Evolutionary conservation across 2,888 invertebrate species (phyloP).

Genomic region (Drosophila seclusa): DNA sequence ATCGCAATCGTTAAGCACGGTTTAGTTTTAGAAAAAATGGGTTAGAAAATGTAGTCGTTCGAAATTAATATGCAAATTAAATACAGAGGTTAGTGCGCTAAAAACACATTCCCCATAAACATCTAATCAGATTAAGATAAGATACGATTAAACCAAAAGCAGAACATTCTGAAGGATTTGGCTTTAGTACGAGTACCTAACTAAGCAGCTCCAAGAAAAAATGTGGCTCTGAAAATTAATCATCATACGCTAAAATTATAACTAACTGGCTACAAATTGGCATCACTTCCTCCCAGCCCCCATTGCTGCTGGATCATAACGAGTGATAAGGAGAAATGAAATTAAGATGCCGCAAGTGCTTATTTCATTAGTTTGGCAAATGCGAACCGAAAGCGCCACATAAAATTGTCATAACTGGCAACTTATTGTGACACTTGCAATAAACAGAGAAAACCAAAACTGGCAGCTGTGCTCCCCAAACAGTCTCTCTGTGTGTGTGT

Average conservation of each 20-base stretch:
- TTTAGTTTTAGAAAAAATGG: background rate
- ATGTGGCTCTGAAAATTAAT: background rate
- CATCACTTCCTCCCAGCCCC: background rate
- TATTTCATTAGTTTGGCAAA: constrained; percentile 14
- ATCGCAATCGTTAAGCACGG: fast-evolving
- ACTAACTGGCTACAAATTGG: background rate
- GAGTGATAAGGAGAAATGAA: background rate
- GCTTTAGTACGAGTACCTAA: background rate
- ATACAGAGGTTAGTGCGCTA: background rate
- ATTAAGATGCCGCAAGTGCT: constrained; percentile 7
- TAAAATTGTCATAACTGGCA: constrained; percentile 71
- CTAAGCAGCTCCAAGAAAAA: background rate
- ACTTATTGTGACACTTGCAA: constrained; percentile 70
- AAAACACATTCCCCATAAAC: background rate
- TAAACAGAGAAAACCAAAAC: constrained; percentile 44
- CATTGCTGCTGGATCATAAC: background rate
- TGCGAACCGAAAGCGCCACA: background rate
- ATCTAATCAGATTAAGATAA: background rate
- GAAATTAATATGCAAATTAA: background rate
- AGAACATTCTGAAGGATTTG: background rate
- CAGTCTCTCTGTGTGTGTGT: background rate
- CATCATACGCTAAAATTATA: background rate
- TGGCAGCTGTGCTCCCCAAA: constrained; percentile 51
- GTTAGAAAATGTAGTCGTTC: background rate
- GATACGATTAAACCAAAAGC: background rate